Evolutionary conservation across 1,140 invertebrate species (phyloP).

Genomic region (Musca domestica): DNA sequence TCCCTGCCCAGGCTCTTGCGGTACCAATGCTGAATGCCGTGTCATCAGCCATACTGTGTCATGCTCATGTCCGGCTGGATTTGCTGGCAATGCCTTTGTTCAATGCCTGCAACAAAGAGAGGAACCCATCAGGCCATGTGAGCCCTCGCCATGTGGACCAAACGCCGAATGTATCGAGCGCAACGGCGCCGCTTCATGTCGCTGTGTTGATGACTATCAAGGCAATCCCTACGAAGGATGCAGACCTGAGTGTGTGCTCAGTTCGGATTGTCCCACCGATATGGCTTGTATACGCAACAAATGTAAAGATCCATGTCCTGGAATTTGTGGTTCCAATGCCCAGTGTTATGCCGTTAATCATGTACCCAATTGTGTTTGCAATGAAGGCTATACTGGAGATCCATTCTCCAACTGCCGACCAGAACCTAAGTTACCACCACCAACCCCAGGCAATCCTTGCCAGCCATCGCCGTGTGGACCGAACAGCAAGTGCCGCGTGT

Average conservation of each 20-base stretch:
- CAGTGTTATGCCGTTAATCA: constrained; percentile 73
- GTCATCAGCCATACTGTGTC: constrained; percentile 72
- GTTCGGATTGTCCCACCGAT: constrained; percentile 69
- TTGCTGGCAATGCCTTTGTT: constrained; percentile 70
- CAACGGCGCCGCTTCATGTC: constrained; percentile 66
- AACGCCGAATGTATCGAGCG: constrained; percentile 68
- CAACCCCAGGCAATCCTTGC: constrained; percentile 62
- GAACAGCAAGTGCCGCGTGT: constrained; percentile 71
- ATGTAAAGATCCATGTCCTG: constrained; percentile 75
- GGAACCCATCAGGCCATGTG: constrained; percentile 59
- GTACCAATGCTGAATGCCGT: constrained; percentile 71
- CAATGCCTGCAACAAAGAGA: constrained; percentile 61
- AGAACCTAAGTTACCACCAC: constrained; percentile 56
- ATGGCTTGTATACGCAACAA: constrained; percentile 71
- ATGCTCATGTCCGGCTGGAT: constrained; percentile 68
- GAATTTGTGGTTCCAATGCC: constrained; percentile 70
- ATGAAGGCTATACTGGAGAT: constrained; percentile 71
- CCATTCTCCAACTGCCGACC: constrained; percentile 71
- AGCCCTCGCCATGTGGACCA: constrained; percentile 68
- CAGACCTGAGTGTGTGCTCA: constrained; percentile 73
- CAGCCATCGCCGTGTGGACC: constrained; percentile 78
- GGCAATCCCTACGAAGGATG: constrained; percentile 75
- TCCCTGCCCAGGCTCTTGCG: constrained; percentile 71
- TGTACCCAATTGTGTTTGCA: constrained; percentile 73
- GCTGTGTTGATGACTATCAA: constrained; percentile 67